These are phyloP conservation scores for Ficedula albicollis DNA, from an alignment of 2,797 vertebrate species.

Conservation along the genomic window DNA sequence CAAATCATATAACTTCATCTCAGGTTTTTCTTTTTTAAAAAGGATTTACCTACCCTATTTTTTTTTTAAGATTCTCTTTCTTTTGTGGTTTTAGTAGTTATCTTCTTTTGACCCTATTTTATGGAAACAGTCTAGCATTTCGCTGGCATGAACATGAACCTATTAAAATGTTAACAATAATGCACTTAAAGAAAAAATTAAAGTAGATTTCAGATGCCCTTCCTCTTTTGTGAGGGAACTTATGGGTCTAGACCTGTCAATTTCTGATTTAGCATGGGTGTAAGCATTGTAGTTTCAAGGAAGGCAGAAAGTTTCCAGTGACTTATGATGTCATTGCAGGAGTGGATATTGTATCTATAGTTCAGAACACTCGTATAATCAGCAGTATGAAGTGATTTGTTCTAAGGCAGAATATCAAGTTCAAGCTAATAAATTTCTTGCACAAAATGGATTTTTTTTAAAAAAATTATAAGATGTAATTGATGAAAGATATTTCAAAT, in stretches of 20 bases:
- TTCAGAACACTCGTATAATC: not conserved
- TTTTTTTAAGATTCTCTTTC: not conserved
- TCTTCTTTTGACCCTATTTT: not conserved
- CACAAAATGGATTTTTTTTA: not conserved
- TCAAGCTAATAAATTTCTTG: not conserved
- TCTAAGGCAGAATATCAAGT: not conserved
- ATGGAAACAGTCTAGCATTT: not conserved
- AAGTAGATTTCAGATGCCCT: not conserved
- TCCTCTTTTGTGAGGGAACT: not conserved
- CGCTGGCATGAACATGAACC: not conserved
- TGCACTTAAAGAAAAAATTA: not conserved
- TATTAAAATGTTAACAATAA: not conserved
- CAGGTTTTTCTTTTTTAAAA: not conserved
- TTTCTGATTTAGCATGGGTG: not conserved
- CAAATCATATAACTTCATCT: not conserved
- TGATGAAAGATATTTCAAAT: not conserved
- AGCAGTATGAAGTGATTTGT: not conserved
- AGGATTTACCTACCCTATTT: rapidly evolving
- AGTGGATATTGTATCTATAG: not conserved
- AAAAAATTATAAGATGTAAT: not conserved
- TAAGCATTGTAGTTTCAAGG: not conserved
- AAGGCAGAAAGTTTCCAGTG: not conserved
- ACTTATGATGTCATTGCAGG: not conserved
- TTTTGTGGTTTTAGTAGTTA: not conserved
- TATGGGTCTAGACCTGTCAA: not conserved